A percentile compares a stretch with the other conserved stretches of the same genome.
These are phyloP conservation scores for Drosophila kambysellisi DNA, from an alignment of 2,888 invertebrate species.

Conservation along the genomic window DNA sequence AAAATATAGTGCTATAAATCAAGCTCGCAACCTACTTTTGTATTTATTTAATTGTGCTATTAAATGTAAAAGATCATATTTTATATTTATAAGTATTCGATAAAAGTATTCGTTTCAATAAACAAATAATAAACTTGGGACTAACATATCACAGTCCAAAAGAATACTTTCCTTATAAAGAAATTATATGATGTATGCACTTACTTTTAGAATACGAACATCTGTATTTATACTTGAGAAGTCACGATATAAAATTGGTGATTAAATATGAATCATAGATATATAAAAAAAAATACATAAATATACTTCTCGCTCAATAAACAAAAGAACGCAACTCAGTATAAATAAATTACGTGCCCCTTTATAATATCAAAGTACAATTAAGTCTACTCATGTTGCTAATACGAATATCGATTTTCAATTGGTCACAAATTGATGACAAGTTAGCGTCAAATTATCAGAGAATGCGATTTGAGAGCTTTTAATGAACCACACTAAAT, in stretches of 20 bases:
- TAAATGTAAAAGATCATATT: background rate
- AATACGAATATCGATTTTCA: conserved; percentile 35
- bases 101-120: no score
- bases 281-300: background rate
- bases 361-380: conserved; percentile 57
- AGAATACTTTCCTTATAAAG: background rate
- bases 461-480: conserved; percentile 16
- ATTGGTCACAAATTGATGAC: conserved; percentile 30
- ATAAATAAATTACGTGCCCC: background rate
- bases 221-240: background rate
- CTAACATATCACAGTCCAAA: no score
- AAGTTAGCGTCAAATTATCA: conserved; percentile 21
- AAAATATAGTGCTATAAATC: background rate
- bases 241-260: conserved; percentile 1
- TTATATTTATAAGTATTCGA: no score
- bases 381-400: conserved; percentile 32
- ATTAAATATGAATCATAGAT: conserved; percentile 25
- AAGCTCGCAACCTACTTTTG: background rate
- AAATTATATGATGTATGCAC: background rate
- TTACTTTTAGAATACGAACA: background rate
- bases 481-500: conserved; percentile 37
- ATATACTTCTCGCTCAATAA: background rate
- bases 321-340: conserved; percentile 2
- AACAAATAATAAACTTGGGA: background rate
- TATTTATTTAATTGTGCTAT: background rate